Evolutionary conservation across 1,140 invertebrate species (phyloP), one percentile per base, ranked within the genome.

Genomic region (Luehdorfia chinensis): DNA sequence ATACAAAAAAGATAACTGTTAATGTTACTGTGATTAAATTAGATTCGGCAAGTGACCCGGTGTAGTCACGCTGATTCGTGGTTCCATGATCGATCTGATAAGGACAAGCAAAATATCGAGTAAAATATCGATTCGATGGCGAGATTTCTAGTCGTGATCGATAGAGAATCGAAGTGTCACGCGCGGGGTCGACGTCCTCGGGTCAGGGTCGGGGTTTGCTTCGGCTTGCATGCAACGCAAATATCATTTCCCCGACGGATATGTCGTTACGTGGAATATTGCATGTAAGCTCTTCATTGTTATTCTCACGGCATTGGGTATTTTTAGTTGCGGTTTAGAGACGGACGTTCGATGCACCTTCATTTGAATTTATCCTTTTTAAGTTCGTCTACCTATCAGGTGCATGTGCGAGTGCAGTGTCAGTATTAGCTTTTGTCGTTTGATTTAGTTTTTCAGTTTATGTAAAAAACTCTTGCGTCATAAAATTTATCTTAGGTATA

Each of bases 141-240:
- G 57, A 75, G 76, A 80, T 83, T 62, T 64, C 57, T 51, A 62
- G 79, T 86, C 83, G 79, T 84, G 83, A 86, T 86, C 79, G 77
- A 84, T 84, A 75, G 75, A 73, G 68, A 72, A 80, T 77, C 77
- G 73, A 81, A 85, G 77, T 86, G 83, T 86, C 83, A 86, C 81
- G 81, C 63, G 70, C 71, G 65, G 65, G 77, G 66, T 81, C 66
- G 51, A 68, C 57, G 74, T 63, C 74, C 75, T 65, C 37, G 43
- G 79, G 79, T 85, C 77, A 84, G 70, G 81, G 81, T 84, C 79
- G 75, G 50, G 70, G 68, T 68, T 68, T 66, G 66, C 49, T 47
- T 62, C 55, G 51, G 47, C 54, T 66, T 67, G 71, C 73, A 76
- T 84, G 75, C 70, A 71, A 64, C 66, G 75, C 69, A 71, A 79